These are phyloP conservation scores for Psittacula cyanocephala DNA, from an alignment of 2,113 vertebrate genomes.

Conservation along the genomic window DNA sequence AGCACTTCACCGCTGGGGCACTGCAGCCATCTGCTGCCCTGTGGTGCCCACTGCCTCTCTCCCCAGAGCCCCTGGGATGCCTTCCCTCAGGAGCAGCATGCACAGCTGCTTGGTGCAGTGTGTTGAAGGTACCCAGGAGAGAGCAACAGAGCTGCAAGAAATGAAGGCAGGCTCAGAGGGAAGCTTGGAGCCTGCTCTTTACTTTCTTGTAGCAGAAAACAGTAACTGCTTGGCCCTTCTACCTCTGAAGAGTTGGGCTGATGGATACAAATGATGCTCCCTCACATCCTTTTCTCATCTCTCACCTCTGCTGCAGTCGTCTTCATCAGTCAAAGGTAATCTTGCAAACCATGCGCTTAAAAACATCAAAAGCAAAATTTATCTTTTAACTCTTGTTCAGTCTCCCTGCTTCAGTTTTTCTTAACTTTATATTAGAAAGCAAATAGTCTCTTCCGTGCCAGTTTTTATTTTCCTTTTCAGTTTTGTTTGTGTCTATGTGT, in stretches of 20 bases:
- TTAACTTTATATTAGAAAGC: not conserved
- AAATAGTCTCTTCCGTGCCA: not conserved
- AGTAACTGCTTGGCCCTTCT: not conserved
- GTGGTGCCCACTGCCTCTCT: accelerated
- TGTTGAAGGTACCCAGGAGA: not conserved
- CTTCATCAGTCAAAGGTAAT: not conserved
- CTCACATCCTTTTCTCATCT: not conserved
- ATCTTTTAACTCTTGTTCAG: not conserved
- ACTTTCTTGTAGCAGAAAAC: not conserved
- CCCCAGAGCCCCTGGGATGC: not conserved
- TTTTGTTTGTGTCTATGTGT: not conserved
- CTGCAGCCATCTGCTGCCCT: not conserved
- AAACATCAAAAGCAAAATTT: not conserved
- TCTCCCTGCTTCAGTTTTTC: not conserved
- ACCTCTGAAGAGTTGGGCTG: not conserved
- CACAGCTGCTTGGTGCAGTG: not conserved
- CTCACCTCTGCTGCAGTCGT: not conserved
- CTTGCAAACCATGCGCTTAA: not conserved
- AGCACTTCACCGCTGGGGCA: not conserved
- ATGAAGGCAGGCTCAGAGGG: not conserved
- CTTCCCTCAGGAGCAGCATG: not conserved
- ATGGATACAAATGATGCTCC: not conserved
- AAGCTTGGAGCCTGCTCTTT: not conserved
- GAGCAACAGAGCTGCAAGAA: not conserved
- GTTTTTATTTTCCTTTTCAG: not conserved